A percentile compares a stretch with the other conserved stretches of the same genome.
These are phyloP conservation scores for Anabacerthia variegaticeps DNA, from an alignment of 2,797 vertebrate species.

Conservation along the genomic window DNA sequence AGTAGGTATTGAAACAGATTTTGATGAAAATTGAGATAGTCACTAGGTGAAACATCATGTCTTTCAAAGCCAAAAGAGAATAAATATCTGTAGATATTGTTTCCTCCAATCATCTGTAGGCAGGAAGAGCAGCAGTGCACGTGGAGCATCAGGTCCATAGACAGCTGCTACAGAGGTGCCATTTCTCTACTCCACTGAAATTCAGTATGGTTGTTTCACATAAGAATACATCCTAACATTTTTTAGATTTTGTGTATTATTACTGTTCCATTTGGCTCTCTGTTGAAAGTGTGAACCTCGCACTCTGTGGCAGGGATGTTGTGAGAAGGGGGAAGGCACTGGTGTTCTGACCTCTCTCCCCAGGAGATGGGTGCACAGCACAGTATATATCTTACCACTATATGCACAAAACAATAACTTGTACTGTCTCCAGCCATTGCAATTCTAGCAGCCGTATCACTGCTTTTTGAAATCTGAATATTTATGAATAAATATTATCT, in stretches of 20 bases:
- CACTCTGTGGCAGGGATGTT: neutral
- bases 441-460: neutral
- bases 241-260: neutral
- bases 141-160: neutral
- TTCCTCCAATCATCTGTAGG: neutral
- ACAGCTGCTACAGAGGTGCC: neutral
- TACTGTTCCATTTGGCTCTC: neutral
- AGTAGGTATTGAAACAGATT: neutral
- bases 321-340: neutral
- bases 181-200: neutral
- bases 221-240: neutral
- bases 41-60: neutral
- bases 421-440: neutral
- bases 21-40: neutral
- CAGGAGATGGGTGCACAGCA: neutral
- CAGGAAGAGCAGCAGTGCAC: neutral
- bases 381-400: neutral
- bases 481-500: neutral
- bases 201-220: neutral
- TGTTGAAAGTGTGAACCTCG: neutral
- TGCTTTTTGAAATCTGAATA: neutral
- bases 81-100: neutral
- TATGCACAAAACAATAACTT: neutral
- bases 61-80: neutral
- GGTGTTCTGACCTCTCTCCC: neutral